Evolutionary conservation across 2,797 vertebrate species (phyloP).

Genomic region (Gymnothorax javanicus): DNA sequence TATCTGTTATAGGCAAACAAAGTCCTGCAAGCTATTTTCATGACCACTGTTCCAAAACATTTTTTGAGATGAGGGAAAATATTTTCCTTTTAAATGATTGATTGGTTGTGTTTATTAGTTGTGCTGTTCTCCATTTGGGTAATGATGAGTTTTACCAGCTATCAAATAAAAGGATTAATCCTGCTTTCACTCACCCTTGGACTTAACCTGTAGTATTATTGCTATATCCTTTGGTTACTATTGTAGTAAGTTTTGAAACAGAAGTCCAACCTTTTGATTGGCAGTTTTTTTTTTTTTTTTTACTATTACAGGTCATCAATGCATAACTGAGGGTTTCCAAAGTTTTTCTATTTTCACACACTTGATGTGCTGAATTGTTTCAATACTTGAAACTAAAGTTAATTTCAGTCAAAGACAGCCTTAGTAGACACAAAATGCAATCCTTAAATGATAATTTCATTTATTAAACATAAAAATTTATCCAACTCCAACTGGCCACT

Average conservation of each 20-base stretch:
- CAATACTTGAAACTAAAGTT: too few species aligned
- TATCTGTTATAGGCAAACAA: not conserved
- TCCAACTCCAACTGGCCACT: too few species aligned
- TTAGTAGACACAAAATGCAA: too few species aligned
- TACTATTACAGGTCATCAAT: not conserved
- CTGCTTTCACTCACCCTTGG: not conserved
- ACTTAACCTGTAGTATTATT: not conserved
- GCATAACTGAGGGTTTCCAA: not conserved
- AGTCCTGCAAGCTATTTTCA: not conserved
- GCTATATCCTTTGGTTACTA: too few species aligned
- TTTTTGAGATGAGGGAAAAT: not conserved
- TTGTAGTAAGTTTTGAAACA: too few species aligned
- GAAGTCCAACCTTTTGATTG: not conserved
- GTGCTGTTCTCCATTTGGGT: not conserved
- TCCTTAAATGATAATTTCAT: too few species aligned
- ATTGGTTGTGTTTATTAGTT: not conserved
- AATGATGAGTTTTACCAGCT: not conserved
- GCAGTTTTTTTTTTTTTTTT: too few species aligned
- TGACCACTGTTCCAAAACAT: not conserved
- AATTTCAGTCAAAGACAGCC: too few species aligned
- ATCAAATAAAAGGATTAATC: not conserved
- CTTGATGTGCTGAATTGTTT: too few species aligned
- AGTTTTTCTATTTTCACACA: too few species aligned
- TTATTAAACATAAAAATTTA: too few species aligned
- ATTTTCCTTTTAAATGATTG: not conserved